Evolutionary conservation across 1,140 invertebrate genomes (phyloP), one percentile per base, ranked within the genome.

Genomic region (Drosophila cardini): DNA sequence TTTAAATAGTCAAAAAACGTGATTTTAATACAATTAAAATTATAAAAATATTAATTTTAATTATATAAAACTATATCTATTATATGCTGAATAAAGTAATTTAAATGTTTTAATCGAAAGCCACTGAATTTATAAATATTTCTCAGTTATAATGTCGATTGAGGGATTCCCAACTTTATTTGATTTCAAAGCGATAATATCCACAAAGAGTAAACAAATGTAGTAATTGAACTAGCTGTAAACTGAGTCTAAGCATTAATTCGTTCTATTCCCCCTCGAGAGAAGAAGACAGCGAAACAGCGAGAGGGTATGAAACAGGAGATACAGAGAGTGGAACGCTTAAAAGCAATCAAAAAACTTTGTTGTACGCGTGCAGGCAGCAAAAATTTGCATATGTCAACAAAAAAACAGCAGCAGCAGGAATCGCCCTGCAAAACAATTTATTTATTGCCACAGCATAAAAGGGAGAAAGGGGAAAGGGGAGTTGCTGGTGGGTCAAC

Each of bases 371-470:
- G 69, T 80, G 65, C 75, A 75, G 55, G 72, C 63, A 74, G 56
- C 68, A 65, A 72, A 81, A 81, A 91, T 91, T 91, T 91, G 90
- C 90, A 91, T 91, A 91, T 91, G 90, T 91, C 90, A 91, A 91
- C 87, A 90, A 73, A 77, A 80, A 80, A n/a, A n/a, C n/a, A n/a
- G n/a, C 57, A 58, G 80, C 63, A 80, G 76, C 67, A 73, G 34
- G 63, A 85, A 85, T 85, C 84, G 75, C 55, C 76, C 67, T 58
- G 69, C 53, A 79, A 82, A 58, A 76, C 77, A 79, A 89, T 89
- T 91, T 83, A 90, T 87, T 84, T 72, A 73, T 83, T 80, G 76
- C 74, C 64, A 15, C 38, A 57, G 78, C 32, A 48, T 13, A 10
- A 36, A 46, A 18, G 42, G 58, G 63, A n/a, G 57, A 34, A 55